Conservation (phyloP, 2,113 vertebrate species). For the Sarotherodon lohbergeri region DNA sequence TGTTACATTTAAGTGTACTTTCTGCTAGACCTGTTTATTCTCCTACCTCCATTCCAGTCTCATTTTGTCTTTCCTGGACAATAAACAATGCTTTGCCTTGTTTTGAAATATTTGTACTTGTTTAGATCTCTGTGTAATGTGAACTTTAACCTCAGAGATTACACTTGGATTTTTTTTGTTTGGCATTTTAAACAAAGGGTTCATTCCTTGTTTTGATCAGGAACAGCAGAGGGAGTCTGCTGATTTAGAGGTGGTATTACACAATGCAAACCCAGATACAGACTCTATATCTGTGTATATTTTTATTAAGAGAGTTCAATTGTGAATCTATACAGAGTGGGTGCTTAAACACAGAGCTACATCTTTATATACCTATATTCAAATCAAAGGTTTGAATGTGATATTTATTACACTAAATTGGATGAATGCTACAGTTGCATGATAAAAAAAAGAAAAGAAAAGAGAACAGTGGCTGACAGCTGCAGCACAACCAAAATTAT, state of each 20-base stretch:
- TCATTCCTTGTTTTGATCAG: slow-evolving; percentile 23
- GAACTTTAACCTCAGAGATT: slow-evolving; percentile 39
- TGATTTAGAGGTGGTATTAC: not conserved
- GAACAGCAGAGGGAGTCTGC: not conserved
- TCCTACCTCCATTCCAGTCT: not conserved
- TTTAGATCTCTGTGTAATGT: slow-evolving; percentile 44
- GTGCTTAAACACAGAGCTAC: not conserved
- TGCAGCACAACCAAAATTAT: not conserved
- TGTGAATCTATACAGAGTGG: not conserved
- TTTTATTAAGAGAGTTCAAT: not conserved
- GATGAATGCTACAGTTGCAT: not conserved
- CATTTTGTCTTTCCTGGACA: not conserved
- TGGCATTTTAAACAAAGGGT: not conserved
- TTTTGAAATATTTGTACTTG: slow-evolving; percentile 46
- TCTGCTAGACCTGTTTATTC: not conserved
- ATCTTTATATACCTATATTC: not conserved
- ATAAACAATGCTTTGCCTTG: slow-evolving; percentile 39
- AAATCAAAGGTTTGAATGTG: not conserved
- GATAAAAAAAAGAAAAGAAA: not conserved
- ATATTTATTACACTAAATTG: not conserved
- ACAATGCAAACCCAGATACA: not conserved
- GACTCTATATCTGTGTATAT: not conserved
- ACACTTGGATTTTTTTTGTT: slow-evolving; percentile 15
- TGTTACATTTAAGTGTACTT: not conserved
- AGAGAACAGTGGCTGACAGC: not conserved